Evolutionary conservation across 2,888 invertebrate genomes (phyloP), one percentile per base, ranked within the genome.

Genomic region (Zonitis immaculata): DNA sequence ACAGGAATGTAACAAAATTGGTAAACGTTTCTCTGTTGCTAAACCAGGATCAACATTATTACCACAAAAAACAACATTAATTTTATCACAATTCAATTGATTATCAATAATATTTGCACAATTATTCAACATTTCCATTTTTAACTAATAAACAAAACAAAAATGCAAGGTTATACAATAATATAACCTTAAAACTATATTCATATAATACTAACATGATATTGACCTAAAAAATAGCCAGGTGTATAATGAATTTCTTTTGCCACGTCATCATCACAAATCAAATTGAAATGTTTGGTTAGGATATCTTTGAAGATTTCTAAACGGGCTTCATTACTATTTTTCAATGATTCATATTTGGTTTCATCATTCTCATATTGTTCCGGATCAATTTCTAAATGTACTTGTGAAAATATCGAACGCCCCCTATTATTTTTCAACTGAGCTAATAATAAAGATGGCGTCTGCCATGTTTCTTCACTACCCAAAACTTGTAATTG

Each of bases 391-490:
- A 87, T 84, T 76, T 92, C 92, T 64, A 92, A 77, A 70, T 91
- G 91, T 43, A 92, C 89, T 85, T 91, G 73, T 20, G 91, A 91
- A 70, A 92, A 91, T 42, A 92, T 84, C 5, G 89, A 89, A 60
- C 83, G 81, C 12, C 91, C 91, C 12, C 80, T 82, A 45, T 82
- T 83, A 25, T 80, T 81, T 20, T 81, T 78, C 35, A 80, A 78
- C 0, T 81, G 80, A 1, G 91, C 91, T 63, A 89, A 78, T 51
- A 91, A 76, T 50, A 91, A 78, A 56, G 90, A 90, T 1, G 91
- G 91, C 0, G 91, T 91, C 51, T 91, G 87, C 91, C 91, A 91
- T 0, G 90, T 91, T 72, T 91, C 91, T 67, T 91, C 91, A 0
- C 87, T 86, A 1, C 90, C 91, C 52, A 91, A 76, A 25, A 91